phyloP scores from a whole-genome alignment of 2,113 vertebrate genomes.

The Piaya cayana region DNA sequence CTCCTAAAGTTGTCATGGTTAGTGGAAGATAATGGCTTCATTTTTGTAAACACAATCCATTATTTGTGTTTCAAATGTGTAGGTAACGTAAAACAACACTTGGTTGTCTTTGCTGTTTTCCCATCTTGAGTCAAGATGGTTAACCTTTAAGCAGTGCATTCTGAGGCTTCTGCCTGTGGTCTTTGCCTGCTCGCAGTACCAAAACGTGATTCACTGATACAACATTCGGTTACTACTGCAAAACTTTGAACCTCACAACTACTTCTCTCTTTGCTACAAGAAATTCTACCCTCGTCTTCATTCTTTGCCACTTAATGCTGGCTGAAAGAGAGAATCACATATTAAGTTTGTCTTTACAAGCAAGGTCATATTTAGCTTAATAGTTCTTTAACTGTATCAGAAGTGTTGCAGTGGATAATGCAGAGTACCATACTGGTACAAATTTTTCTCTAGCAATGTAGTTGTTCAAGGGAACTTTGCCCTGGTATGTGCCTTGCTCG shows the following conservation, averaged over 20 bases:
- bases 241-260: not conserved
- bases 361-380: not conserved
- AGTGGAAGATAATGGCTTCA: not conserved
- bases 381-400: not conserved
- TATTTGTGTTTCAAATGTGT: not conserved
- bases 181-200: not conserved
- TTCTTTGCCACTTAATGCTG: not conserved
- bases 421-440: fast-evolving
- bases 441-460: not conserved
- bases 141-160: not conserved
- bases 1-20: not conserved
- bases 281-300: not conserved
- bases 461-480: not conserved
- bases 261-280: not conserved
- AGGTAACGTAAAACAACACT: not conserved
- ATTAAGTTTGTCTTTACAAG: not conserved
- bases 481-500: not conserved
- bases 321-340: not conserved
- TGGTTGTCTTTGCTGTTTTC: not conserved
- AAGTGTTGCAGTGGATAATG: not conserved
- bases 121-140: not conserved
- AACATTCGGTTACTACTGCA: not conserved
- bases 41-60: not conserved
- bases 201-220: not conserved
- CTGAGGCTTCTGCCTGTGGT: not conserved